Conservation (phyloP, 2,888 invertebrate genomes). For the Tridacna gigas region DNA sequence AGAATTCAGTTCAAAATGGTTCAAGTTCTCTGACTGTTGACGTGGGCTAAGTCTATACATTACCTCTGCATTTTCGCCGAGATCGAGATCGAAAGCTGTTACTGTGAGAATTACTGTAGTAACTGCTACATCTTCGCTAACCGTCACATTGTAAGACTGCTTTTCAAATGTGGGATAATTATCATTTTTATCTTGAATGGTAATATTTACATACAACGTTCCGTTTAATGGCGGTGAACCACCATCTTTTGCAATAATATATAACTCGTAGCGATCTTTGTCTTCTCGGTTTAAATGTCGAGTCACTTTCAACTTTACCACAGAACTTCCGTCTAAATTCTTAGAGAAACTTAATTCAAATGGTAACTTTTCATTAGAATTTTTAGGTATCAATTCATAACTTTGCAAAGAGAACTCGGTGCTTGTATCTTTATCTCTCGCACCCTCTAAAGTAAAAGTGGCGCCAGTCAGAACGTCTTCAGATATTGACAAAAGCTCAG, state of each 20-base stretch:
- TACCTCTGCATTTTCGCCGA: constrained; percentile 90
- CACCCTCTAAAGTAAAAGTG: constrained; percentile 65
- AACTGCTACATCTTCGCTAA: constrained; percentile 65
- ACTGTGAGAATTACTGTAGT: constrained; percentile 85
- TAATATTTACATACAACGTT: constrained; percentile 60
- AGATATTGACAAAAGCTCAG: constrained; percentile 56
- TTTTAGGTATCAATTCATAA: constrained; percentile 60
- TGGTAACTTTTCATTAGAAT: constrained; percentile 48
- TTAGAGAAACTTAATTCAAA: constrained; percentile 64
- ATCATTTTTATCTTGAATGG: constrained; percentile 69
- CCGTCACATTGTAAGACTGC: constrained; percentile 61
- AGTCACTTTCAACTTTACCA: constrained; percentile 65
- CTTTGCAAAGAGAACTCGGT: constrained; percentile 60
- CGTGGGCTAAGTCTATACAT: constrained; percentile 83
- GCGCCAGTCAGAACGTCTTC: constrained; percentile 66
- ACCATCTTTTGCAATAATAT: constrained; percentile 71
- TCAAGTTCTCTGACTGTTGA: constrained; percentile 61
- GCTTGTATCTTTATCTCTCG: constrained; percentile 69
- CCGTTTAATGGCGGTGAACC: constrained; percentile 67
- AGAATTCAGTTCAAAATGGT: constrained; percentile 64
- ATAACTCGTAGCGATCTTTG: constrained; percentile 66
- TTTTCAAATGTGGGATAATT: constrained; percentile 65
- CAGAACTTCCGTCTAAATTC: constrained; percentile 70
- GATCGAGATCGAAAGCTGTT: constrained; percentile 93
- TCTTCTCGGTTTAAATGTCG: constrained; percentile 69